Evolutionary conservation across 2,113 vertebrate genomes (phyloP).

Genomic region (Arothron firmamentum): DNA sequence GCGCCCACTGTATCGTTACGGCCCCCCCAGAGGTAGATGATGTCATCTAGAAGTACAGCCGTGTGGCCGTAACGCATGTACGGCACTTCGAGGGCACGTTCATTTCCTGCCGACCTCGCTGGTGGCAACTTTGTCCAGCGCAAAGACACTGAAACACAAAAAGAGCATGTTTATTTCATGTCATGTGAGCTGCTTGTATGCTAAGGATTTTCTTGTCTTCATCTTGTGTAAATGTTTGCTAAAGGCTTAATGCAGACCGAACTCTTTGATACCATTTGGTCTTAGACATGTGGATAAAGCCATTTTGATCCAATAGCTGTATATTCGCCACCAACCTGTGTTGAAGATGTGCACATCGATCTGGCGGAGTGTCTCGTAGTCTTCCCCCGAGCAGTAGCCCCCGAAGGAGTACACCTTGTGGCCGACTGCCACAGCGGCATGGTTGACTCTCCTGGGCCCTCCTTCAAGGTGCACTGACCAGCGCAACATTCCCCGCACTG

Average conservation of each 20-base stretch:
- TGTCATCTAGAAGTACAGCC: constrained; percentile 92
- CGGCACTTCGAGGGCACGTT: constrained; percentile 87
- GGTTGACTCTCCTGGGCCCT: constrained; percentile 97
- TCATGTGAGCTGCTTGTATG: too few relatives aligned
- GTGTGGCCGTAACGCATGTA: constrained; percentile 99
- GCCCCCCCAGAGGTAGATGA: constrained; percentile 95
- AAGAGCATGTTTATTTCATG: neutral
- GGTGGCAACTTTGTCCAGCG: constrained; percentile 96
- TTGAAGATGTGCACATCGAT: constrained; percentile 70
- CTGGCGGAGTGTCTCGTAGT: constrained; percentile 91
- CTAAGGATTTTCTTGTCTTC: too few relatives aligned
- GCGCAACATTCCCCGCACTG: constrained; percentile 87
- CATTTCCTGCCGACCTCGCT: constrained; percentile 78
- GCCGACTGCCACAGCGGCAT: constrained; percentile 94
- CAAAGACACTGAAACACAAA: constrained; percentile 81
- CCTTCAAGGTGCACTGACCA: constrained; percentile 98
- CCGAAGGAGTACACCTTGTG: constrained; percentile 97
- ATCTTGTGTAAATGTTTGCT: too few relatives aligned
- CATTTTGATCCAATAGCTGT: neutral
- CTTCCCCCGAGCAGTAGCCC: constrained; percentile 97
- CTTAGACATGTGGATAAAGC: too few relatives aligned
- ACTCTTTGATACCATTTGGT: too few relatives aligned
- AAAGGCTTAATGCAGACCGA: too few relatives aligned
- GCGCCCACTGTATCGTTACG: constrained; percentile 97
- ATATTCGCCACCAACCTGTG: constrained; percentile 45